Percentiles rank a stretch among this genome's conserved stretches.
These are phyloP conservation scores for Aplocera efformata DNA, from an alignment of 2,888 invertebrate genomes.

Conservation along the genomic window DNA sequence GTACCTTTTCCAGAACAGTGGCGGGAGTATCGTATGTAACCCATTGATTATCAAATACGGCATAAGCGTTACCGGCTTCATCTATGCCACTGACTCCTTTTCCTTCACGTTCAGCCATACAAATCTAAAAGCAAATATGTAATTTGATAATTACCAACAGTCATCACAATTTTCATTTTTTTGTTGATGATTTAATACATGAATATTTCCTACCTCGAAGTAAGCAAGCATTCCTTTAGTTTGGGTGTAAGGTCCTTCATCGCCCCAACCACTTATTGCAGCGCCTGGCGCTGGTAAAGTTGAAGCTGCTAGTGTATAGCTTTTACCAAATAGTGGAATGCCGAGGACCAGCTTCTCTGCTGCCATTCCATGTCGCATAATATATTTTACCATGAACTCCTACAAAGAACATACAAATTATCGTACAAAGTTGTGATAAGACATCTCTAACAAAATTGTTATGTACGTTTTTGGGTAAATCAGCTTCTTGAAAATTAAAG, in stretches of 20 bases:
- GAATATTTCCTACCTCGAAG: constrained; percentile 80
- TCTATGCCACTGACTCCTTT: constrained; percentile 79
- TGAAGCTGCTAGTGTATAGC: constrained; percentile 82
- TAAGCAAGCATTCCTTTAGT: constrained; percentile 85
- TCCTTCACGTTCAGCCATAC: constrained; percentile 79
- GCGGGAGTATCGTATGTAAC: constrained; percentile 87
- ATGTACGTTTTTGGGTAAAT: too few relatives aligned
- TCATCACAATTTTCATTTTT: not conserved
- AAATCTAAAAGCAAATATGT: constrained; percentile 60
- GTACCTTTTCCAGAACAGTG: constrained; percentile 84
- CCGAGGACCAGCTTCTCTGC: constrained; percentile 85
- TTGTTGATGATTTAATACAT: not conserved
- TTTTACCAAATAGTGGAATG: constrained; percentile 86
- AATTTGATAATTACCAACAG: not conserved
- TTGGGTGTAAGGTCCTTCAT: constrained; percentile 84
- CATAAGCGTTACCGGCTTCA: constrained; percentile 83
- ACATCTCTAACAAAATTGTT: too few relatives aligned
- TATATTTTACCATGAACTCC: constrained; percentile 85
- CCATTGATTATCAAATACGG: constrained; percentile 88
- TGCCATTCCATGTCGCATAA: constrained; percentile 82
- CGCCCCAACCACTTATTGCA: constrained; percentile 81
- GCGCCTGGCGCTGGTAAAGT: constrained; percentile 80
- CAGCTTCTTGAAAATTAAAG: too few relatives aligned
- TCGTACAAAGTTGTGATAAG: not conserved
- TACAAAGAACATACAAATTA: constrained; percentile 32